Evolutionary conservation across 2,888 invertebrate genomes (phyloP).

Genomic region (Brenthis hecate): DNA sequence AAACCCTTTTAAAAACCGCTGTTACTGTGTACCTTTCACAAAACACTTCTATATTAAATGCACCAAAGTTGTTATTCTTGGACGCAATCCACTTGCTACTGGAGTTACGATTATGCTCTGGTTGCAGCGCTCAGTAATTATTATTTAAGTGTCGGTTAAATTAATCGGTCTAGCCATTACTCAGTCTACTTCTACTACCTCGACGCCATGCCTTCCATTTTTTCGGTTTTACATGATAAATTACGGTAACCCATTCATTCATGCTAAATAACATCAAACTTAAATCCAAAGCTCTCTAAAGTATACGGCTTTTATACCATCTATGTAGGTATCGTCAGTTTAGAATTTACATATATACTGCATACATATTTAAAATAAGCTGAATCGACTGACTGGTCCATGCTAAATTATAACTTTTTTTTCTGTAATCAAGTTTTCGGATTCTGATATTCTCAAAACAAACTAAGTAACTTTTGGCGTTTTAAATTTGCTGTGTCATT

Average conservation of each 20-base stretch:
- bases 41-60: slow-evolving; percentile 40
- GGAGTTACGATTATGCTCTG: slow-evolving; percentile 58
- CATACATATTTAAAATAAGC: slow-evolving; percentile 68
- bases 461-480: slow-evolving; percentile 54
- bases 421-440: slow-evolving; percentile 72
- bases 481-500: slow-evolving; percentile 46
- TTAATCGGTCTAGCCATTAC: slow-evolving; percentile 60
- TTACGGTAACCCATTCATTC: not conserved
- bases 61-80: slow-evolving; percentile 51
- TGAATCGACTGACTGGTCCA: slow-evolving; percentile 57
- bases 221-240: slow-evolving; percentile 49
- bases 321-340: slow-evolving; percentile 45
- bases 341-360: slow-evolving; percentile 59
- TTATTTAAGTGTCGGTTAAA: slow-evolving; percentile 74
- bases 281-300: not conserved
- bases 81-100: slow-evolving; percentile 51
- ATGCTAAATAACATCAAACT: not conserved
- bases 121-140: slow-evolving; percentile 72
- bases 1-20: slow-evolving; percentile 40
- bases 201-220: slow-evolving; percentile 58
- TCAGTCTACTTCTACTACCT: slow-evolving; percentile 52
- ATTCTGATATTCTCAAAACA: slow-evolving; percentile 67
- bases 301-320: not conserved
- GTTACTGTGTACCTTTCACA: slow-evolving; percentile 43
- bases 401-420: slow-evolving; percentile 71